A percentile compares a stretch with the other conserved stretches of the same genome.
These are phyloP conservation scores for Urocyon cinereoargenteus DNA, from an alignment of 2,797 vertebrate genomes.

Conservation along the genomic window DNA sequence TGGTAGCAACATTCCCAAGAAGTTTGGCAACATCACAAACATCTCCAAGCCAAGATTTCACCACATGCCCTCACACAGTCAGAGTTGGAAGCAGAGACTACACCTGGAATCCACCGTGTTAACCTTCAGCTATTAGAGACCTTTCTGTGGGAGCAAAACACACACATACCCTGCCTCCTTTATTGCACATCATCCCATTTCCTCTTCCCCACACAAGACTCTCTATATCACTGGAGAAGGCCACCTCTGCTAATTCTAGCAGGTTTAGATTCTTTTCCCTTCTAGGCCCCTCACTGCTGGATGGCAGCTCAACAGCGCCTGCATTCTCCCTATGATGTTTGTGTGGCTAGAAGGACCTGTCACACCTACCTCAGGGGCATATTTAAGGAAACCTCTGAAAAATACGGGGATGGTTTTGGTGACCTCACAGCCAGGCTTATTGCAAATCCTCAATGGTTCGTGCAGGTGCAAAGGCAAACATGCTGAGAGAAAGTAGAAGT, in stretches of 20 bases:
- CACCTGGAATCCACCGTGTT: not conserved
- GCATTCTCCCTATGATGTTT: accelerated
- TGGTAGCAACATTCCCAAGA: not conserved
- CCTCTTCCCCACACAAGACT: not conserved
- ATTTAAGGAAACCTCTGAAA: not conserved
- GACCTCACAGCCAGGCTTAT: not conserved
- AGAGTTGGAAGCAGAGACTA: not conserved
- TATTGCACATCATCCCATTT: not conserved
- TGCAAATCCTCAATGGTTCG: not conserved
- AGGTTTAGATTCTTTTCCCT: not conserved
- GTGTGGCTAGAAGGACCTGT: not conserved
- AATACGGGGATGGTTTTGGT: not conserved
- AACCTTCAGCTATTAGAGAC: not conserved
- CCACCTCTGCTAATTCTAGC: not conserved
- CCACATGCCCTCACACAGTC: not conserved
- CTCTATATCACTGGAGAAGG: not conserved
- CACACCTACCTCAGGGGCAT: not conserved
- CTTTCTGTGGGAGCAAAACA: not conserved
- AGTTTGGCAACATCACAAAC: not conserved
- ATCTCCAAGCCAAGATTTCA: not conserved
- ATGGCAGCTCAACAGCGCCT: not conserved
- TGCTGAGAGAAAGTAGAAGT: not conserved
- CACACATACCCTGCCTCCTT: not conserved
- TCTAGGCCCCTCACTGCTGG: accelerated
- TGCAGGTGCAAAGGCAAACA: not conserved